Evolutionary conservation across 35 echinoderm and acorn worm genomes (phyloP).

Genomic region (Patiria miniata): DNA sequence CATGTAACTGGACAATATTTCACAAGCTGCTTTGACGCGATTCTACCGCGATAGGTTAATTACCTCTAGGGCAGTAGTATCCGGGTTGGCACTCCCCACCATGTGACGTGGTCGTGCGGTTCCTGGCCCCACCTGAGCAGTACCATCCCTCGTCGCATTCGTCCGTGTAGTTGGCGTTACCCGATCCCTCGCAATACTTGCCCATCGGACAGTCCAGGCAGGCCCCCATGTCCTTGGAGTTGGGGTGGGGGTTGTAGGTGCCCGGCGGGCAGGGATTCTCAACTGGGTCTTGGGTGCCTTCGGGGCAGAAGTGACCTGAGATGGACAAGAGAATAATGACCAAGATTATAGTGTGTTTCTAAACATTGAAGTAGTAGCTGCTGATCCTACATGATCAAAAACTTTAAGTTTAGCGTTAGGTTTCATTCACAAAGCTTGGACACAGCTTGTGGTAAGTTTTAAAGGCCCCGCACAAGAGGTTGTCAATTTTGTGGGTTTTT

Average conservation of each 20-base stretch:
- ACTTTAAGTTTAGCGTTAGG: background rate
- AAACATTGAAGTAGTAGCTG: background rate
- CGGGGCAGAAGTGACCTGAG: slow-evolving; percentile 89
- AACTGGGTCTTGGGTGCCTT: slow-evolving; percentile 77
- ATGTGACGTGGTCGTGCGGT: slow-evolving; percentile 62
- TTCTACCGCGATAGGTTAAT: background rate
- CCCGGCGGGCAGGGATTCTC: slow-evolving; percentile 91
- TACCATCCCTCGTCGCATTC: slow-evolving; percentile 97
- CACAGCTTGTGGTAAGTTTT: too few relatives aligned
- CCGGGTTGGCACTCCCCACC: slow-evolving; percentile 58
- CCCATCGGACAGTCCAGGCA: slow-evolving; percentile 84
- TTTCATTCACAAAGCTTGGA: too few relatives aligned
- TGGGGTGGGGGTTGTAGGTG: slow-evolving; percentile 77
- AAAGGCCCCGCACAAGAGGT: too few relatives aligned
- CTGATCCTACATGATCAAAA: background rate
- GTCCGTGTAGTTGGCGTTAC: slow-evolving; percentile 94
- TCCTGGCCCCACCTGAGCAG: slow-evolving; percentile 77
- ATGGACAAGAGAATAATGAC: background rate
- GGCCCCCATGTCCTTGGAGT: slow-evolving; percentile 60
- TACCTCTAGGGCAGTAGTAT: slow-evolving; percentile 60
- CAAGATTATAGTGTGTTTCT: background rate
- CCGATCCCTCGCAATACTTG: slow-evolving; percentile 88
- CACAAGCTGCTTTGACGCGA: too few relatives aligned
- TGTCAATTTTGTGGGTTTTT: too few relatives aligned
- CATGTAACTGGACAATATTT: too few relatives aligned